These are phyloP conservation scores for Encarsia formosa DNA, from an alignment of 2,888 invertebrate species.

Conservation along the genomic window DNA sequence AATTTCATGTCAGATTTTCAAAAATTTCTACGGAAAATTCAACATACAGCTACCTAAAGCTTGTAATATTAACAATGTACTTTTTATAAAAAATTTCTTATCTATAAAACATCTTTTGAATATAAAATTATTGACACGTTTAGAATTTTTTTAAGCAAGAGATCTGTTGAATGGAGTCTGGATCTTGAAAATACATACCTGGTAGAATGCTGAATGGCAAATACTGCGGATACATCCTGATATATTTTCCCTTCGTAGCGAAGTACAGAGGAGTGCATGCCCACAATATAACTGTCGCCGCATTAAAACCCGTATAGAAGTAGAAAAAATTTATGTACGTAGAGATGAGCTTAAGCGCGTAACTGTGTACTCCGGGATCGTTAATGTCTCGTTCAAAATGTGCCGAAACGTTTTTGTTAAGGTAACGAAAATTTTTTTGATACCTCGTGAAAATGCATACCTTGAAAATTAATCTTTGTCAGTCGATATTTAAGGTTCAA, in stretches of 20 bases:
- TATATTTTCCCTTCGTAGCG: slow-evolving; percentile 12
- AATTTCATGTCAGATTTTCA: slow-evolving; percentile 5
- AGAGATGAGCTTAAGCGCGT: slow-evolving; percentile 5
- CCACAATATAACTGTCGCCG: not conserved
- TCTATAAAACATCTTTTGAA: not conserved
- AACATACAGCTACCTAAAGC: slow-evolving; percentile 6
- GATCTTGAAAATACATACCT: slow-evolving; percentile 10
- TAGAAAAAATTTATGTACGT: slow-evolving; percentile 9
- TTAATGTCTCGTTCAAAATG: slow-evolving; percentile 7
- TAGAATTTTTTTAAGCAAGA: not conserved
- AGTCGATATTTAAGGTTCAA: not conserved
- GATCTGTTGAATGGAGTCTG: no score
- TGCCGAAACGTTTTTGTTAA: slow-evolving; percentile 10
- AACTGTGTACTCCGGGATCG: not conserved
- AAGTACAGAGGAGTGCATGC: not conserved
- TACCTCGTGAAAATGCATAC: not conserved
- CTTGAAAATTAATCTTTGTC: not conserved
- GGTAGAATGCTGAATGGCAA: slow-evolving; percentile 14
- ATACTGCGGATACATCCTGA: slow-evolving; percentile 6
- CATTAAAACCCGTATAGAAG: not conserved
- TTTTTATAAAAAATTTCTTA: not conserved
- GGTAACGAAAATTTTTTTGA: slow-evolving; percentile 2
- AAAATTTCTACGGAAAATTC: slow-evolving; percentile 7
- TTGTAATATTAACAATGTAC: not conserved
- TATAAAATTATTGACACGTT: no score